Base-by-base conservation (phyloP, 2,113 vertebrate species). In the Platycercus adscitus region DNA sequence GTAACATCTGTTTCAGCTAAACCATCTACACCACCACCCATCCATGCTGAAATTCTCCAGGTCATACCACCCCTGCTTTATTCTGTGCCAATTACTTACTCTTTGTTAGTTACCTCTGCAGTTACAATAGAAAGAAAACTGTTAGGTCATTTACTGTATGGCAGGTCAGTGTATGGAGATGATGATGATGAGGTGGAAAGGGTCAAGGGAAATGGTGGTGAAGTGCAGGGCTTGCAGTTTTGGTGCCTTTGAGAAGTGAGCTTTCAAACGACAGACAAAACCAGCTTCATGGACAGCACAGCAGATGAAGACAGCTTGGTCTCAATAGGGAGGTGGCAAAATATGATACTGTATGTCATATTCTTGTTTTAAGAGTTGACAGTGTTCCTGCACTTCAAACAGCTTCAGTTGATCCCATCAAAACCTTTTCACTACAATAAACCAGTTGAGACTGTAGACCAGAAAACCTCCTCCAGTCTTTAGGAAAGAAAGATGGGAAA, bases 111-210 rank as follows among this genome's bases (percentile, higher is more conserved):
- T 47, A 76, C 35, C 53, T 39, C 66, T 80, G 28, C 41, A 64
- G 85, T 39, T 28, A 21, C 3, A n/a, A 37, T 2, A 31, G 49
- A 44, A 56, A 66, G 25, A 60, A 23, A 29, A 68, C 5, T 7
- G 46, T 41, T 2, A 3, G 55, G 65, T 43, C 14, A 3, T 15
- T 46, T 23, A 33, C n/a, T 17, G 29, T 8, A 15, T 0, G 1
- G 39, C 47, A 72, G 44, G 6, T 11, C 35, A 21, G 70, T 2
- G 14, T 44, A 31, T 14, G 33, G 65, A 31, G 52, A 23, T 13
- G 33, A 24, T 2, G 13, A 5, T 3, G 29, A 33, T 21, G 69
- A 71, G 17, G 46, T 79, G 65, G 31, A 41, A 70, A 75, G 37
- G 13, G 21, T 39, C 9, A 24, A 29, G 37, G 13, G 29, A 20